Conservation (phyloP, 2,797 vertebrate species). For the Acestrorhynchus altus region DNA sequence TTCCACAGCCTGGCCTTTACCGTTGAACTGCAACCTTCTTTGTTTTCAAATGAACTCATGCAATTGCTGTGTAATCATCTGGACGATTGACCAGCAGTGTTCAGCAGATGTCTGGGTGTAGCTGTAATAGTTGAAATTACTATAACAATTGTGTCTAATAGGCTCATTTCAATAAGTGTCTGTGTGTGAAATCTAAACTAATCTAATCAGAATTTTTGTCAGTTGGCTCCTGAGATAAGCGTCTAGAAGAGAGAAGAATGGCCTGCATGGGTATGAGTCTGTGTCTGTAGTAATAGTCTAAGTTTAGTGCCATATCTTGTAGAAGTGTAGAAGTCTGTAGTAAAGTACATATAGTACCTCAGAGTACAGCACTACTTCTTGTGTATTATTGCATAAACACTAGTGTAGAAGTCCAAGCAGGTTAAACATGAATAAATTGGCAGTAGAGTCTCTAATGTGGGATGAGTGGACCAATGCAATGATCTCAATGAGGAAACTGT, state of each 20-base stretch:
- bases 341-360: too few species aligned
- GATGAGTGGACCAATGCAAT: too few species aligned
- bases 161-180: background rate
- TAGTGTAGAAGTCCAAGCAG: too few species aligned
- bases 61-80: background rate
- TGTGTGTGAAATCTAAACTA: background rate
- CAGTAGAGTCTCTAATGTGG: too few species aligned
- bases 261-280: slow-evolving; percentile 32
- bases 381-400: too few species aligned
- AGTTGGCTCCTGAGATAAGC: background rate
- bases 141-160: background rate
- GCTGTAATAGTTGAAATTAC: background rate
- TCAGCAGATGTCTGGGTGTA: slow-evolving; percentile 22
- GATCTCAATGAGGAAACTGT: too few species aligned
- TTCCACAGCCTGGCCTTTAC: slow-evolving; percentile 5
- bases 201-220: background rate
- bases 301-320: too few species aligned
- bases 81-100: background rate
- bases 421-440: too few species aligned
- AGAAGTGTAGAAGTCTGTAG: too few species aligned
- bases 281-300: background rate
- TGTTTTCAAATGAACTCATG: background rate
- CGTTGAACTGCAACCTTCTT: slow-evolving; percentile 2
- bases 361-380: too few species aligned
- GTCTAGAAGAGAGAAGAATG: background rate